A percentile compares a stretch with the other conserved stretches of the same genome.
These are phyloP conservation scores for Onychomys torridus DNA, from an alignment of 2,797 vertebrate species.

Conservation along the genomic window DNA sequence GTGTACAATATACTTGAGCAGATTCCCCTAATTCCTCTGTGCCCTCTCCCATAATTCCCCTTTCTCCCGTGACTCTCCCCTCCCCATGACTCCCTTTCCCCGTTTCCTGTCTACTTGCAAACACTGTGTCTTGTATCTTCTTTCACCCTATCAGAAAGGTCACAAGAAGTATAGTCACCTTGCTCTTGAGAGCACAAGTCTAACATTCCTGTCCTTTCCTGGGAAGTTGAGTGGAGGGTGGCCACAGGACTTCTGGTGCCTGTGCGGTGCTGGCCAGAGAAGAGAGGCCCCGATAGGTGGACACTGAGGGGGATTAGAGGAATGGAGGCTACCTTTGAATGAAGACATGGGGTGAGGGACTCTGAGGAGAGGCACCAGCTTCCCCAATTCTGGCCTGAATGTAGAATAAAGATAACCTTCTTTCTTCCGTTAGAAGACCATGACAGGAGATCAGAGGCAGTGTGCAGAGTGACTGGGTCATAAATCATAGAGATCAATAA, in stretches of 20 bases:
- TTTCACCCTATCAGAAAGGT: not conserved
- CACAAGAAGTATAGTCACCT: not conserved
- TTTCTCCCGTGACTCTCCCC: not conserved
- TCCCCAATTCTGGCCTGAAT: not conserved
- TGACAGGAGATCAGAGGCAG: too few species aligned
- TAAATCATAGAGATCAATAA: too few species aligned
- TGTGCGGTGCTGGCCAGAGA: not conserved
- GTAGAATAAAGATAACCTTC: not conserved
- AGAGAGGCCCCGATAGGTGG: accelerated
- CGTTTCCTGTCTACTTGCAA: not conserved
- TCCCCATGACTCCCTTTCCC: too few species aligned
- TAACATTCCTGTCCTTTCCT: not conserved
- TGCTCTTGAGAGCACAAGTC: not conserved
- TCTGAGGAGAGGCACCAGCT: not conserved
- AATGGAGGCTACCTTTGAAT: accelerated
- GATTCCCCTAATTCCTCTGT: not conserved
- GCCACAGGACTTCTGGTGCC: not conserved
- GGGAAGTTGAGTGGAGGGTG: not conserved
- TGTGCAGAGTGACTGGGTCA: not conserved
- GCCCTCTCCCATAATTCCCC: not conserved
- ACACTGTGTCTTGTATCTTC: not conserved
- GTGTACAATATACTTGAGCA: not conserved
- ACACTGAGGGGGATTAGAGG: too few species aligned
- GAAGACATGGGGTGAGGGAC: not conserved
- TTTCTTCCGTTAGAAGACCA: not conserved